A percentile compares a stretch with the other conserved stretches of the same genome.
Evolutionary conservation across 2,797 vertebrate species (phyloP).

Genomic region (Cyprinella venusta): DNA sequence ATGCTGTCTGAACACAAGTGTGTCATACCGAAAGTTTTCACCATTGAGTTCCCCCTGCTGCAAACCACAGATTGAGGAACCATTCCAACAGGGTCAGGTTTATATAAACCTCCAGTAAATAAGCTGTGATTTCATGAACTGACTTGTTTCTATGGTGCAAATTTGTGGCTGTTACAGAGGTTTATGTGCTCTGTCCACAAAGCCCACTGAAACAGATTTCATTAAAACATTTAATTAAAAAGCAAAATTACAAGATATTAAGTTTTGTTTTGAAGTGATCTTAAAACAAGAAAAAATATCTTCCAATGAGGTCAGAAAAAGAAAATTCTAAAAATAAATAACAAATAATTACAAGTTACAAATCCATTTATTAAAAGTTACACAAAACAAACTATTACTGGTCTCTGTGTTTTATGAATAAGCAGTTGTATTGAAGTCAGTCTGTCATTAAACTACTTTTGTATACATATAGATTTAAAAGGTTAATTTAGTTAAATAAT

Average conservation of each 20-base stretch:
- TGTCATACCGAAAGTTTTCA: conserved; percentile 17
- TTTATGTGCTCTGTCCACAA: no score
- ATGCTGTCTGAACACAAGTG: conserved; percentile 33
- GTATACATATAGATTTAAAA: no score
- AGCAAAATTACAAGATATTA: not conserved
- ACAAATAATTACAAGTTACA: no score
- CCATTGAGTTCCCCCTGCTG: not conserved
- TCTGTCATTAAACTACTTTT: not conserved
- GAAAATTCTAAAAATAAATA: no score
- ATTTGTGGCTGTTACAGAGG: not conserved
- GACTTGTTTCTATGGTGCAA: not conserved
- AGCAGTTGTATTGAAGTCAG: not conserved
- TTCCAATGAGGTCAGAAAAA: no score
- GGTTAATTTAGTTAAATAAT: not conserved
- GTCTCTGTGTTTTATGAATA: no score
- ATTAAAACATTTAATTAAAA: not conserved
- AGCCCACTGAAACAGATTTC: not conserved
- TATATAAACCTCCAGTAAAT: conserved; percentile 11
- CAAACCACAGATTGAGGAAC: not conserved
- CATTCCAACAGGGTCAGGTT: not conserved
- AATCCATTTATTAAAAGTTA: no score
- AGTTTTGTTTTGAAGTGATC: not conserved
- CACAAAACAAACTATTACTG: no score
- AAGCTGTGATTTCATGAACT: not conserved
- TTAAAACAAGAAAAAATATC: not conserved